phyloP scores from a whole-genome alignment of 1,140 invertebrate genomes.

The Macrostomum lignano region DNA sequence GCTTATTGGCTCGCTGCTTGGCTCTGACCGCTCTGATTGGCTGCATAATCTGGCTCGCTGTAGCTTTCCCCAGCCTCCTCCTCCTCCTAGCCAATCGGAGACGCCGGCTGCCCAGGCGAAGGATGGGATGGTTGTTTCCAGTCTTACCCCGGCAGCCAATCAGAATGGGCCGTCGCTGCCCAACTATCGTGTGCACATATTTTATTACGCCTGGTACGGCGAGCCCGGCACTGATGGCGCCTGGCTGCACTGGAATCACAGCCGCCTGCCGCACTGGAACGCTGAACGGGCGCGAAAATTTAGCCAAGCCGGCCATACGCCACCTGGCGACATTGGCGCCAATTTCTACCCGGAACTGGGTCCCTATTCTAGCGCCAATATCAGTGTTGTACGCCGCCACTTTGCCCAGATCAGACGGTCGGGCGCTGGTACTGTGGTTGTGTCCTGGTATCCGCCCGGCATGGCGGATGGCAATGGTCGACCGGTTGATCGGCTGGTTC shows the following conservation, averaged over 20 bases:
- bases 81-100: too few species aligned
- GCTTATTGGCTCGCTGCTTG: too few species aligned
- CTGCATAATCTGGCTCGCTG: too few species aligned
- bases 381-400: slow-evolving; percentile 19
- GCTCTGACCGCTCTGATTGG: too few species aligned
- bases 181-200: slow-evolving; percentile 27
- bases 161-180: not conserved
- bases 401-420: slow-evolving; percentile 23
- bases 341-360: slow-evolving; percentile 30
- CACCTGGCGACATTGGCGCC: slow-evolving; percentile 29
- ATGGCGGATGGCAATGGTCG: slow-evolving; percentile 17
- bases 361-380: slow-evolving; percentile 27
- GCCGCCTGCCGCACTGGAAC: slow-evolving; percentile 24
- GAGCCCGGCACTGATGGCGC: slow-evolving; percentile 21
- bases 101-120: too few species aligned
- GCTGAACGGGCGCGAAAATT: slow-evolving; percentile 13
- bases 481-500: slow-evolving; percentile 17
- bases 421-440: slow-evolving; percentile 19
- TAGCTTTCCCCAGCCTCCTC: too few species aligned
- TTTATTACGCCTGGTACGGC: slow-evolving; percentile 32
- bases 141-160: too few species aligned
- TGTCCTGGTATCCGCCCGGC: slow-evolving; percentile 27
- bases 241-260: slow-evolving; percentile 31
- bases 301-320: slow-evolving; percentile 17
- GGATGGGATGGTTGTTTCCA: too few species aligned